Evolutionary conservation across 2,113 vertebrate species (phyloP), one percentile per base, ranked within the genome.

Genomic region (Turdus rufiventris): DNA sequence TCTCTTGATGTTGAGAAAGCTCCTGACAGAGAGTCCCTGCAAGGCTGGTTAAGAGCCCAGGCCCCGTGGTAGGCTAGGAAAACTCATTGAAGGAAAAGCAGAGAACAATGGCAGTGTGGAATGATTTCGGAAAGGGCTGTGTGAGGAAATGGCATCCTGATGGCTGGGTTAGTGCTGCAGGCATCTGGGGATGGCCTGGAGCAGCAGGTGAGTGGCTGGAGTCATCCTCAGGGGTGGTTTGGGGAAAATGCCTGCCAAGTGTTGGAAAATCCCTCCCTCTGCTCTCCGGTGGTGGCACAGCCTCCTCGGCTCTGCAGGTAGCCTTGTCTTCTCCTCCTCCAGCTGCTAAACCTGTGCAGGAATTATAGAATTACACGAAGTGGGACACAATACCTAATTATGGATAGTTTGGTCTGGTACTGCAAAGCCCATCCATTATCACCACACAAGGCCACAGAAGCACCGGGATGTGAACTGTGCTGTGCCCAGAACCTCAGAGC

Each of bases 1-100:
- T 66, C 72, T 84, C 82, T 89, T 94, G 78, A 94, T 94, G 78
- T 88, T 91, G 48, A 61, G 78, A 85, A 79, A 54, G 87, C 89
- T 85, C 76, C 57, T 91, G 92, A 89, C 87, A 77, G 66, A 58
- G 43, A 57, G 80, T 73, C 89, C 74, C 75, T 21, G 77, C 36
- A 34, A 70, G 82, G 40, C 51, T 45, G 5, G 71, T 45, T 33
- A 13, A 72, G 80, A 58, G 9, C 67, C 66, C 18, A 5, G 63
- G 63, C 68, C 63, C 62, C 0, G 4, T 20, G 74, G 40, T 28
- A 13, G 1, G 6, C 75, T 80, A 62, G 6, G 56, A 53, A 82
- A 89, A 56, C 5, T 20, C 62, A 2, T 3, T 8, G 70, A 86
- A 58, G 58, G n/a, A 36, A 54, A 24, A 3, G 2, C 0, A 2